phyloP scores from a whole-genome alignment of 2,888 invertebrate species.

The Theodoxus fluviatilis region DNA sequence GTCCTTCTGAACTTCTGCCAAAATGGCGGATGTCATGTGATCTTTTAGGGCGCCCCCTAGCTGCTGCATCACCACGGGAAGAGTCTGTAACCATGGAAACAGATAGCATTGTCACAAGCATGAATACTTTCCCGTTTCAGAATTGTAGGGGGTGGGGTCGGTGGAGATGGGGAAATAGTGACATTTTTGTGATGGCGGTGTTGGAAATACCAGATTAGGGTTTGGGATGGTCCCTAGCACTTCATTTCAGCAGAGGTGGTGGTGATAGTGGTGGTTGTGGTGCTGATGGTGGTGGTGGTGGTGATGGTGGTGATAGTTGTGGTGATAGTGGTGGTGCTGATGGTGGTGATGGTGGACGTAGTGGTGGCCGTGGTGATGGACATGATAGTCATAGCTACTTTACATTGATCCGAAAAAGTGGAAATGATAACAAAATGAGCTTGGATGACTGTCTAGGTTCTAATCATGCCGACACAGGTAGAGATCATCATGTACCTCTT shows the following conservation, averaged over 20 bases:
- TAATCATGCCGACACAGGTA: too few relatives aligned
- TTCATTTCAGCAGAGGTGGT: neutral
- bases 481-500: too few relatives aligned
- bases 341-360: conserved; percentile 13
- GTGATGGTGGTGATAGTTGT: conserved; percentile 1
- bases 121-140: neutral
- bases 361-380: neutral
- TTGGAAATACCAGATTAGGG: too few relatives aligned
- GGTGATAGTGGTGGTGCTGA: conserved; percentile 13
- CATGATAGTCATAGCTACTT: conserved; percentile 9
- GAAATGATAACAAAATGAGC: too few relatives aligned
- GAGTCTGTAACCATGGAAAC: conserved; percentile 32
- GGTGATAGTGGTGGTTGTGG: conserved; percentile 1
- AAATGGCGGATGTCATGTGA: conserved; percentile 41
- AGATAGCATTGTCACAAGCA: neutral
- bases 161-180: neutral
- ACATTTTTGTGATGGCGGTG: too few relatives aligned
- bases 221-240: too few relatives aligned
- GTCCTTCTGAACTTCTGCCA: conserved; percentile 35
- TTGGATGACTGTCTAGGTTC: too few relatives aligned
- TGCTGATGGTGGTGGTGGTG: neutral
- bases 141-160: neutral
- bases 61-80: conserved; percentile 34
- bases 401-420: too few relatives aligned
- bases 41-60: conserved; percentile 35